Conservation (phyloP, 2,797 vertebrate genomes). For the Lutjanus argentimaculatus region DNA sequence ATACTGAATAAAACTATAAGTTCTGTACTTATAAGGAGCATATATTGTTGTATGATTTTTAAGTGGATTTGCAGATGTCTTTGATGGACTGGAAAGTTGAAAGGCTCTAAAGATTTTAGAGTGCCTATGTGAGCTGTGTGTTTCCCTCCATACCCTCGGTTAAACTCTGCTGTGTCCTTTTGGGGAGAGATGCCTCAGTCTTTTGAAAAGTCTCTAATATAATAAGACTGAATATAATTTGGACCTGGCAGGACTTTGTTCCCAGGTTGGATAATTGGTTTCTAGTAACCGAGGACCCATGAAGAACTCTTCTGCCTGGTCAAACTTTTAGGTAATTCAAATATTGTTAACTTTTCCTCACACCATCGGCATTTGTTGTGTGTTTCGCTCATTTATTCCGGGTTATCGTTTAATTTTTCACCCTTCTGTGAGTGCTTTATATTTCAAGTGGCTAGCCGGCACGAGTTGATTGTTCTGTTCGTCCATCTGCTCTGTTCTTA, state of each 20-base stretch:
- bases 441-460: conserved; percentile 4
- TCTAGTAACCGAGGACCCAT: background rate
- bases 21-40: background rate
- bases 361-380: background rate
- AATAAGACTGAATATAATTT: background rate
- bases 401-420: background rate
- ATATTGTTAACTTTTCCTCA: background rate
- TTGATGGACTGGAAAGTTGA: background rate
- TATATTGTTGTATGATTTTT: background rate
- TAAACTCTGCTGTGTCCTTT: too few species aligned
- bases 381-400: background rate
- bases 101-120: background rate
- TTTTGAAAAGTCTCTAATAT: background rate
- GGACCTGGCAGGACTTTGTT: background rate
- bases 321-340: background rate
- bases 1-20: background rate
- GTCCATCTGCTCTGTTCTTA: conserved; percentile 37
- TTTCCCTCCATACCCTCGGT: background rate
- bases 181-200: too few species aligned
- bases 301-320: background rate
- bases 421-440: background rate
- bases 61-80: background rate
- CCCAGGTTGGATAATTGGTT: background rate
- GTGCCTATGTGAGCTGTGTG: background rate
- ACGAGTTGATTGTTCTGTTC: conserved; percentile 12